A percentile compares a stretch with the other conserved stretches of the same genome.
phyloP scores from a whole-genome alignment of 2,797 vertebrate genomes.

The Sebastes dallii region DNA sequence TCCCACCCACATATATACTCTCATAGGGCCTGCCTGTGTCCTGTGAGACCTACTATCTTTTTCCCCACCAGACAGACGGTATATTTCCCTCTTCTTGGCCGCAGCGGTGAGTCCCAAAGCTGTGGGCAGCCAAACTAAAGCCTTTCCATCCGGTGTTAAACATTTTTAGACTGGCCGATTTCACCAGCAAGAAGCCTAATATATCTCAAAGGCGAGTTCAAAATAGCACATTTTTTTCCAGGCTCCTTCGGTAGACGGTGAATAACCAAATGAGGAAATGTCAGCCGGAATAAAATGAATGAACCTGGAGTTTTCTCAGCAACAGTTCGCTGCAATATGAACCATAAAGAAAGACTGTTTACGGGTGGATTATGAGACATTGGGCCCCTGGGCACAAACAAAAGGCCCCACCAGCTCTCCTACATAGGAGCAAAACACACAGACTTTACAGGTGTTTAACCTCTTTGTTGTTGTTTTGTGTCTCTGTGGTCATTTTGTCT shows the following conservation, averaged over 20 bases:
- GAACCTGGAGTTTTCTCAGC: conserved; percentile 11
- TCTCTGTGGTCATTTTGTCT: too few species aligned
- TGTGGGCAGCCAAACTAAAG: conserved; percentile 64
- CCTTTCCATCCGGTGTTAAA: conserved; percentile 65
- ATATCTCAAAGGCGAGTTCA: conserved; percentile 56
- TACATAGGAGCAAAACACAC: too few species aligned
- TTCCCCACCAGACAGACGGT: conserved; percentile 46
- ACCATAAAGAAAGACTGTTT: background rate
- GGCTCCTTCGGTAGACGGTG: conserved; percentile 17
- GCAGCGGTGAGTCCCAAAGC: conserved; percentile 55
- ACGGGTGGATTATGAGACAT: background rate
- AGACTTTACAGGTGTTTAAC: too few species aligned
- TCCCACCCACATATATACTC: conserved; percentile 58
- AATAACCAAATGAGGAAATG: conserved; percentile 47
- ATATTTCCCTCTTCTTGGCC: conserved; percentile 56
- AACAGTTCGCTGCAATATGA: background rate
- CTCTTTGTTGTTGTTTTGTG: too few species aligned
- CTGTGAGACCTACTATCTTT: conserved; percentile 61
- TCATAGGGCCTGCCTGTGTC: conserved; percentile 39
- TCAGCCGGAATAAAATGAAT: conserved; percentile 43
- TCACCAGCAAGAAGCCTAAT: conserved; percentile 56
- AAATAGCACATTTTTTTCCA: conserved; percentile 62
- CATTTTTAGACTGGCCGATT: conserved; percentile 68
- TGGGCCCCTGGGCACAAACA: too few species aligned
- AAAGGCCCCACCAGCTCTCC: too few species aligned